phyloP scores from a whole-genome alignment of 53 echinoderm and acorn worm species.

The Henricia sp. region DNA sequence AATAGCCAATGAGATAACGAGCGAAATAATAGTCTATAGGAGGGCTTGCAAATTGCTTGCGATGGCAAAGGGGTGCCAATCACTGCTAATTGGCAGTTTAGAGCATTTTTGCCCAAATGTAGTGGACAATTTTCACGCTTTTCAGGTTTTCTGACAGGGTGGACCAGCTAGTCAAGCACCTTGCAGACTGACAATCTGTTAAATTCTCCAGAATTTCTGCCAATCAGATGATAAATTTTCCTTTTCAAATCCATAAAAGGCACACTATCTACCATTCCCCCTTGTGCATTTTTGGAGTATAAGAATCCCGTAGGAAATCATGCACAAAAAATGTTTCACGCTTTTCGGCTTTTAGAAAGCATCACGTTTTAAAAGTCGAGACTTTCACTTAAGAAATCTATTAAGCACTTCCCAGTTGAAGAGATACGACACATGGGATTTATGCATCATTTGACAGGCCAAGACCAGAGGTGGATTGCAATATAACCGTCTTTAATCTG shows the following conservation, averaged over 20 bases:
- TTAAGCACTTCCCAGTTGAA: slow-evolving; percentile 50
- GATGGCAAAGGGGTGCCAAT: slow-evolving; percentile 32
- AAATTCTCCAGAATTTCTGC: slow-evolving; percentile 62
- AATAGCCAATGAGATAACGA: too few relatives aligned
- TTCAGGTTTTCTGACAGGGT: slow-evolving; percentile 36
- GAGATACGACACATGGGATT: slow-evolving; percentile 52
- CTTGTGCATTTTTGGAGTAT: not conserved
- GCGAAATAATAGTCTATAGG: too few relatives aligned
- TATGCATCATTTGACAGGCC: slow-evolving; percentile 40
- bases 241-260: not conserved
- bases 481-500: too few relatives aligned
- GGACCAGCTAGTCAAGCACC: slow-evolving; percentile 2
- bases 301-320: slow-evolving; percentile 6
- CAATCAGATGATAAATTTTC: slow-evolving; percentile 15
- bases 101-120: not conserved
- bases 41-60: slow-evolving; percentile 29
- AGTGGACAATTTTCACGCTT: slow-evolving; percentile 29
- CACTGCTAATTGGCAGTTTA: slow-evolving; percentile 38
- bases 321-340: slow-evolving; percentile 57
- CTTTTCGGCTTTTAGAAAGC: slow-evolving; percentile 59
- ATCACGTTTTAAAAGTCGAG: slow-evolving; percentile 35
- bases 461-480: too few relatives aligned
- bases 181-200: slow-evolving; percentile 23
- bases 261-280: too few relatives aligned
- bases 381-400: slow-evolving; percentile 61